Evolutionary conservation across 2,113 vertebrate species (phyloP).

Genomic region (Anarrhichthys ocellatus): DNA sequence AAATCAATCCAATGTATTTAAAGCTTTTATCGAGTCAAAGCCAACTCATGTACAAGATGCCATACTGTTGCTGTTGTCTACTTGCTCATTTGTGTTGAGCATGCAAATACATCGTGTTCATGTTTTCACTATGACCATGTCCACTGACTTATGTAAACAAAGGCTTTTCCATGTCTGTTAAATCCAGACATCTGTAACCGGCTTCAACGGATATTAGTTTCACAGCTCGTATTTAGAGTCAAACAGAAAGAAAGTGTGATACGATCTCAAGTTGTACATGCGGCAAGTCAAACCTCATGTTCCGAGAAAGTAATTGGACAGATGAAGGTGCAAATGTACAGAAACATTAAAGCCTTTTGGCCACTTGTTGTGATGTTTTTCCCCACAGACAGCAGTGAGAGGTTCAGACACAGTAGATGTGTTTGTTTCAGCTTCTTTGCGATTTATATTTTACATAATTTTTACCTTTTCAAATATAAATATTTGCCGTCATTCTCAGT

Average conservation of each 20-base stretch:
- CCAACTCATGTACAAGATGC: not conserved
- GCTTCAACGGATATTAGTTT: not conserved
- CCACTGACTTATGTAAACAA: not conserved
- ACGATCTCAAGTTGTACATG: not conserved
- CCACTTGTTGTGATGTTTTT: not conserved
- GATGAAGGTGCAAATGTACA: not conserved
- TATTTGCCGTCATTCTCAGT: not conserved
- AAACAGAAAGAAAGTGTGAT: not conserved
- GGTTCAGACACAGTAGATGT: not conserved
- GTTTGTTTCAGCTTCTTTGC: not conserved
- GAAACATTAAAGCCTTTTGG: not conserved
- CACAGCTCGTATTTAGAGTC: not conserved
- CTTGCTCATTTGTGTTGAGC: not conserved
- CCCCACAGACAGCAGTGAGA: not conserved
- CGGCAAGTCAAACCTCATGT: not conserved
- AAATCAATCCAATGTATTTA: not conserved
- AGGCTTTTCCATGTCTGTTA: not conserved
- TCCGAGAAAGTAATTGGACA: not conserved
- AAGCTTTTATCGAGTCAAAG: not conserved
- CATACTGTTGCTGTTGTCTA: not conserved
- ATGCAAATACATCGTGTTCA: constrained; percentile 2
- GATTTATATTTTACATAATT: not conserved
- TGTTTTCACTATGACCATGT: not conserved
- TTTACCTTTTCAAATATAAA: not conserved
- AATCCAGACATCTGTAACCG: not conserved